Conservation (phyloP, 2,113 vertebrate species). For the Acrocephalus kingi region DNA sequence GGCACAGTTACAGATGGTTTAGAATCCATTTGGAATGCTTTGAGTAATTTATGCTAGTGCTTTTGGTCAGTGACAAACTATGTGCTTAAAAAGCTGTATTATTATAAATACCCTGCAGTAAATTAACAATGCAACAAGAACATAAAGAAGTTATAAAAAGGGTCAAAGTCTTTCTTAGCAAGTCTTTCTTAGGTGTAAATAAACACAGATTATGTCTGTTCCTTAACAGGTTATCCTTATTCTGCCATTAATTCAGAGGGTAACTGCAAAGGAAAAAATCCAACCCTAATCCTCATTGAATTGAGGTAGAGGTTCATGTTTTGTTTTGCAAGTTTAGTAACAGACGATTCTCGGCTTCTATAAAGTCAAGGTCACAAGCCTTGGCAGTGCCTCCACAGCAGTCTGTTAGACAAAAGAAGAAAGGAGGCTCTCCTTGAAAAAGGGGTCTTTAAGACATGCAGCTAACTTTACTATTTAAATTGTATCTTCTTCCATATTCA, state of each 20-base stretch:
- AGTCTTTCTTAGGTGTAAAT: neutral
- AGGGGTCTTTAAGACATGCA: neutral
- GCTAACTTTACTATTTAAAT: neutral
- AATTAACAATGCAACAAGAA: neutral
- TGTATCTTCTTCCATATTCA: neutral
- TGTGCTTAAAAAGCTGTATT: neutral
- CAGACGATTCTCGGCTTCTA: neutral
- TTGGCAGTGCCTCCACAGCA: neutral
- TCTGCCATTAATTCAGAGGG: neutral
- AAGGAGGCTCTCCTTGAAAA: neutral
- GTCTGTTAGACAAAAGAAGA: neutral
- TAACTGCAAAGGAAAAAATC: neutral
- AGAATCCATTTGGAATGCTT: neutral
- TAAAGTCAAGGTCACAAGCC: neutral
- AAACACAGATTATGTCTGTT: neutral
- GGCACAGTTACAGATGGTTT: neutral
- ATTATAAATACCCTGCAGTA: neutral
- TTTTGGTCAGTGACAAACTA: neutral
- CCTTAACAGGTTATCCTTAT: neutral
- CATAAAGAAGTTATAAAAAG: neutral
- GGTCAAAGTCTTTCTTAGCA: neutral
- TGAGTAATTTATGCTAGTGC: neutral
- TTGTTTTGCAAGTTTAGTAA: neutral
- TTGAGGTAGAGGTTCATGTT: neutral
- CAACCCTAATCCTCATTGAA: neutral